Evolutionary conservation across 1,140 invertebrate genomes (phyloP), one percentile per base, ranked within the genome.

Genomic region (Aphelinus certus): DNA sequence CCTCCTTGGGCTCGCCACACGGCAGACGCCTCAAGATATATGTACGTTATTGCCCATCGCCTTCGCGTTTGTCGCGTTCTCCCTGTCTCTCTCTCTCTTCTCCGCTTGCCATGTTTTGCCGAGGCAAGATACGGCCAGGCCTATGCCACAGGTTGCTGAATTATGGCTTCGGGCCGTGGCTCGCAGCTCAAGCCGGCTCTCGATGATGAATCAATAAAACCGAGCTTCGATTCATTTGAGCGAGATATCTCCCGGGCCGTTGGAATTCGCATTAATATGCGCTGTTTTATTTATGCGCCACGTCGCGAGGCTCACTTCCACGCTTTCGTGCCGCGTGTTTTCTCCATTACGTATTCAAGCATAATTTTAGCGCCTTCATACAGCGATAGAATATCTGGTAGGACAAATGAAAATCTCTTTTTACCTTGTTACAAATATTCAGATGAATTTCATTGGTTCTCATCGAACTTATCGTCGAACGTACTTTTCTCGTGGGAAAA

Each of bases 1-100:
- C 79, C 73, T 85, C 79, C 83, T 85, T 84, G 83, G 79, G 85
- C 80, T 75, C 71, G 73, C n/a, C 77, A 76, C 71, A 56, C 42
- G 78, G 76, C 72, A 76, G 75, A 75, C 77, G 71, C 57, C 75
- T 70, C 73, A 79, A 84, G 82, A 83, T 85, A 86, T 83, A 83
- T 82, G 76, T 81, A 62, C 64, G 43, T 74, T 51, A 62, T 69
- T 76, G 77, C 77, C 71, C 75, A 57, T 71, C 73, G 64, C 65
- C 47, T 77, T 66, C 65, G 72, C 68, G 26, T 57, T 60, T 60
- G 42, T 58, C 56, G n/a, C n/a, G 7, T 6, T 60, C 57, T n/a
- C 57, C 26, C 57, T 60, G 26, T 60, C 45, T 43, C 57, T 60
- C 55, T 56, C 55, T 6, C 58, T 45, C 58, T 7, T 43, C 9